Conservation (phyloP, 2,888 invertebrate genomes). For the Bhutanitis thaidina region DNA sequence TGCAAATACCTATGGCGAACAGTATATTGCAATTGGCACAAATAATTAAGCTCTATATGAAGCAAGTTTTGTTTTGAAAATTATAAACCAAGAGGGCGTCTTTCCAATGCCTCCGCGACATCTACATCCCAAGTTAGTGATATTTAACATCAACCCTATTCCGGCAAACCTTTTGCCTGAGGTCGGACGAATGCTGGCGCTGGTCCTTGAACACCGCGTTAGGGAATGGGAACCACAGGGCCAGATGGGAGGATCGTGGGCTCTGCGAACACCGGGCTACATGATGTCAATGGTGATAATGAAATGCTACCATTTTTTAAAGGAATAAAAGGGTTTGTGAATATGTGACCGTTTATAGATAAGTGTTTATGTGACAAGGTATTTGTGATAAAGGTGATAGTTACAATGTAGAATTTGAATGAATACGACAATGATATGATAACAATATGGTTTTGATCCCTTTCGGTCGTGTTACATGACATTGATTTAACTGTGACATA, state of each 20-base stretch:
- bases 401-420: not conserved
- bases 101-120: conserved; percentile 18
- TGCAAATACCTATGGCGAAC: too few species aligned
- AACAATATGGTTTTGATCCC: not conserved
- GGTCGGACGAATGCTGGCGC: conserved; percentile 68
- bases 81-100: not conserved
- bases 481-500: not conserved
- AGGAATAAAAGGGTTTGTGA: not conserved
- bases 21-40: too few species aligned
- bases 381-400: not conserved
- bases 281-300: conserved; percentile 25
- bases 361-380: not conserved
- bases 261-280: conserved; percentile 67
- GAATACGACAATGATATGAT: not conserved
- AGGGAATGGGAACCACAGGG: conserved; percentile 81
- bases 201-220: conserved; percentile 79
- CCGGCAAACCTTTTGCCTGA: conserved; percentile 72
- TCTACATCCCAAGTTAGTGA: conserved; percentile 19
- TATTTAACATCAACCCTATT: conserved; percentile 20
- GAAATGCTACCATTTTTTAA: not conserved
- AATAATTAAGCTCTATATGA: too few species aligned
- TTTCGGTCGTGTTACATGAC: not conserved
- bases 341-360: not conserved
- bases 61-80: not conserved
- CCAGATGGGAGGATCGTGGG: conserved; percentile 77